Evolutionary conservation across 1,140 invertebrate species (phyloP).

Genomic region (Anthonomus grandis): DNA sequence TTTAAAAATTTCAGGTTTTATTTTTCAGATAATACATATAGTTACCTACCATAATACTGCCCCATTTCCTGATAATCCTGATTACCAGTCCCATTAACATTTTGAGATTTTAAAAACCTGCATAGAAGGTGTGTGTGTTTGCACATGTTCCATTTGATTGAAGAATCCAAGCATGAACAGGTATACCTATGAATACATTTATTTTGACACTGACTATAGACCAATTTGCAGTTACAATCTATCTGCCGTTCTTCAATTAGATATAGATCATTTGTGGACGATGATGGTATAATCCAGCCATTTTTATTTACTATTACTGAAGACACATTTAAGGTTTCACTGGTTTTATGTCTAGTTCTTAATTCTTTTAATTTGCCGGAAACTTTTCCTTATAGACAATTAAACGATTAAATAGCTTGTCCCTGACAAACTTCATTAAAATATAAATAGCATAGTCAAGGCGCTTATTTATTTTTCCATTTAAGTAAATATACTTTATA

Average conservation of each 20-base stretch:
- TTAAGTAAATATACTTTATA: slow-evolving; percentile 21
- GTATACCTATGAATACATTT: slow-evolving; percentile 21
- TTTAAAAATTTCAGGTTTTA: too few relatives aligned
- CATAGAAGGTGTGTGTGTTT: slow-evolving; percentile 18
- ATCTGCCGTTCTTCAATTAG: slow-evolving; percentile 8
- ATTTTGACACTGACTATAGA: slow-evolving; percentile 17
- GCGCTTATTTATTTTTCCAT: slow-evolving; percentile 13
- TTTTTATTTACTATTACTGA: slow-evolving; percentile 6
- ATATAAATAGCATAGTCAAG: slow-evolving; percentile 13
- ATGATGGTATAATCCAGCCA: too few relatives aligned
- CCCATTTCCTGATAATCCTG: too few relatives aligned
- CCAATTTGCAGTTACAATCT: slow-evolving; percentile 14
- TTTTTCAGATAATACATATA: too few relatives aligned
- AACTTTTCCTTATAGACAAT: slow-evolving; percentile 13
- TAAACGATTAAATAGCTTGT: slow-evolving; percentile 15
- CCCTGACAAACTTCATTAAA: slow-evolving; percentile 20
- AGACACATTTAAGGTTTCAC: slow-evolving; percentile 5
- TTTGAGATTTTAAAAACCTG: too few relatives aligned
- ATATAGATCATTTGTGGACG: slow-evolving; percentile 10
- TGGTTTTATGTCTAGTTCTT: slow-evolving; percentile 12
- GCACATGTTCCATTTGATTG: slow-evolving; percentile 26
- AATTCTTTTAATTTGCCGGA: slow-evolving; percentile 6
- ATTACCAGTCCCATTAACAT: too few relatives aligned
- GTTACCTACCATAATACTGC: too few relatives aligned
- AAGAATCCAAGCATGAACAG: slow-evolving; percentile 20